Evolutionary conservation across 2,113 vertebrate species (phyloP).

Genomic region (Pogonocichla stellata): DNA sequence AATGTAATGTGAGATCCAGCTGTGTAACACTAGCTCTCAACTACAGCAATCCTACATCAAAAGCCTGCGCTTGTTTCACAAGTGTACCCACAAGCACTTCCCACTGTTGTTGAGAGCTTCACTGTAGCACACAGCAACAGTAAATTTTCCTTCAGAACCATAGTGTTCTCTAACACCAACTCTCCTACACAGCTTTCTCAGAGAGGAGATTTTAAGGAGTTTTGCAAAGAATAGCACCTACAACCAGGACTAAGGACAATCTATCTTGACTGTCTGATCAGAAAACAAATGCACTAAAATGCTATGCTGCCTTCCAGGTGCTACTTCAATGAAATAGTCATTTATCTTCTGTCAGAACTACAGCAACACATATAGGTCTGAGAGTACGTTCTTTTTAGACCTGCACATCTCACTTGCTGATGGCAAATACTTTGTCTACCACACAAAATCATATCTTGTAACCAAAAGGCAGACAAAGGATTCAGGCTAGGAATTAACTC

Average conservation of each 20-base stretch:
- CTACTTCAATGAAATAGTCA: background rate
- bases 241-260: background rate
- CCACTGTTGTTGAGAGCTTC: background rate
- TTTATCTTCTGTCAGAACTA: background rate
- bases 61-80: background rate
- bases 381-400: background rate
- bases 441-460: background rate
- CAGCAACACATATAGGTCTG: background rate
- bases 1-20: background rate
- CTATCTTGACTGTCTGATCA: background rate
- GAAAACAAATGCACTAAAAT: background rate
- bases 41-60: background rate
- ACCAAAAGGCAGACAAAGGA: background rate
- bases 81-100: background rate
- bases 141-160: background rate
- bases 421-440: background rate
- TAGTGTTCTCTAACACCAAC: background rate
- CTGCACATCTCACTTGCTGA: background rate
- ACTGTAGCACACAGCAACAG: background rate
- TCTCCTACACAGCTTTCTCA: background rate
- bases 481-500: background rate
- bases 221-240: background rate
- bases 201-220: background rate
- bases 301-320: background rate
- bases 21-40: background rate